Conservation (phyloP, 2,113 vertebrate species). For the Oryzias celebensis region DNA sequence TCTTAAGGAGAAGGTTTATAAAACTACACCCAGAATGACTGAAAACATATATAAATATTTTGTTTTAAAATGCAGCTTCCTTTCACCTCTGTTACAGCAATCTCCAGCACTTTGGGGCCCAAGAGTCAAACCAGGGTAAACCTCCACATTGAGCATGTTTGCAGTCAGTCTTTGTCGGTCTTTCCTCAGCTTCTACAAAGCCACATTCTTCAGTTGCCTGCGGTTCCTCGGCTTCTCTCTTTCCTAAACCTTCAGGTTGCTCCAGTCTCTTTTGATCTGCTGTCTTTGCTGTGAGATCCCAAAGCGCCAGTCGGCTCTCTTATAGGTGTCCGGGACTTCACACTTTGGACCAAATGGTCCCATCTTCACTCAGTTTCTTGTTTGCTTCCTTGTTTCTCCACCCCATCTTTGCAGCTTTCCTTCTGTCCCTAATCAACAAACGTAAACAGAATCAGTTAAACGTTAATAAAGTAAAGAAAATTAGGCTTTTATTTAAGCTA, state of each 20-base stretch:
- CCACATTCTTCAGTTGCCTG: constrained; percentile 19
- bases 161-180: constrained; percentile 4
- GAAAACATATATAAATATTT: not conserved
- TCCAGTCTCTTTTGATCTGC: not conserved
- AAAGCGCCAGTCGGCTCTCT: constrained; percentile 18
- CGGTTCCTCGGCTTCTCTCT: not conserved
- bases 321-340: constrained; percentile 77
- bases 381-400: constrained; percentile 29
- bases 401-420: constrained; percentile 22
- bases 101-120: constrained; percentile 73
- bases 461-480: not conserved
- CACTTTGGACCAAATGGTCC: constrained; percentile 76
- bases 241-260: not conserved
- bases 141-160: constrained; percentile 75
- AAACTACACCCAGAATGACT: too few species aligned
- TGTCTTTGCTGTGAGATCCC: constrained; percentile 28
- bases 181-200: constrained; percentile 28
- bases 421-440: constrained; percentile 38
- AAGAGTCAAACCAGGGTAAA: constrained; percentile 71
- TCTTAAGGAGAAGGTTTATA: too few species aligned
- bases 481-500: not conserved
- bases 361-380: constrained; percentile 58
- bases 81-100: constrained; percentile 81
- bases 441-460: constrained; percentile 18
- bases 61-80: not conserved